Evolutionary conservation across 2,797 vertebrate species (phyloP).

Genomic region (Darevskia mixta): DNA sequence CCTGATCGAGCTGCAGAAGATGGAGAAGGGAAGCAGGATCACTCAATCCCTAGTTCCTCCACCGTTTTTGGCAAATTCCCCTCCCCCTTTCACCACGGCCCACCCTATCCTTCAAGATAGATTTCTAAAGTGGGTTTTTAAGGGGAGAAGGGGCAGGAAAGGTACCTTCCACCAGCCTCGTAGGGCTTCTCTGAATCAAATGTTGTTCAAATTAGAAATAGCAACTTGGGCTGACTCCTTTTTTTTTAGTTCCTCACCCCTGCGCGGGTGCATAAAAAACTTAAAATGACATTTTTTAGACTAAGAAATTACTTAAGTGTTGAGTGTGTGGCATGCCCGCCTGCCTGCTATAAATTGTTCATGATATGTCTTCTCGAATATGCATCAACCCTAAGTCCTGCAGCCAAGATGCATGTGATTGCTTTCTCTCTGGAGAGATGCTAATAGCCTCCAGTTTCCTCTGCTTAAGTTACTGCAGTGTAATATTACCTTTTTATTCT

Average conservation of each 20-base stretch:
- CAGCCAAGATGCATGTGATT: conserved; percentile 68
- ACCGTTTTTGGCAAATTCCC: not conserved
- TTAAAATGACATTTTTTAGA: conserved; percentile 35
- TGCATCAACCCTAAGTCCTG: conserved; percentile 70
- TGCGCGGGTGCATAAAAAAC: conserved; percentile 42
- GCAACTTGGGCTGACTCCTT: conserved; percentile 24
- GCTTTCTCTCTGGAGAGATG: conserved; percentile 65
- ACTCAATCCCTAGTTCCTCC: not conserved
- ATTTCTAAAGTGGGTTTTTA: not conserved
- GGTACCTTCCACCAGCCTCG: not conserved
- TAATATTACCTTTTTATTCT: conserved; percentile 64
- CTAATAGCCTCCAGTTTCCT: conserved; percentile 66
- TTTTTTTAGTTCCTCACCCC: not conserved
- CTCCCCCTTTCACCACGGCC: no score
- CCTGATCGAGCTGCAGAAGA: no score
- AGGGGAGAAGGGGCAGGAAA: not conserved
- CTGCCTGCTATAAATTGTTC: conserved; percentile 76
- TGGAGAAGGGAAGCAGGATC: no score
- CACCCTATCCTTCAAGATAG: not conserved
- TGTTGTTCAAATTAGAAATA: conserved; percentile 32
- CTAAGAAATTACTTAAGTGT: conserved; percentile 62
- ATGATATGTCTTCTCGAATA: conserved; percentile 74
- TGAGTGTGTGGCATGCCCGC: conserved; percentile 28
- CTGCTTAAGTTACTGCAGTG: conserved; percentile 62
- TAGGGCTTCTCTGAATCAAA: not conserved